These are phyloP conservation scores for Actinia equina DNA, from an alignment of 64 coral and sea anemone genomes.

Conservation along the genomic window DNA sequence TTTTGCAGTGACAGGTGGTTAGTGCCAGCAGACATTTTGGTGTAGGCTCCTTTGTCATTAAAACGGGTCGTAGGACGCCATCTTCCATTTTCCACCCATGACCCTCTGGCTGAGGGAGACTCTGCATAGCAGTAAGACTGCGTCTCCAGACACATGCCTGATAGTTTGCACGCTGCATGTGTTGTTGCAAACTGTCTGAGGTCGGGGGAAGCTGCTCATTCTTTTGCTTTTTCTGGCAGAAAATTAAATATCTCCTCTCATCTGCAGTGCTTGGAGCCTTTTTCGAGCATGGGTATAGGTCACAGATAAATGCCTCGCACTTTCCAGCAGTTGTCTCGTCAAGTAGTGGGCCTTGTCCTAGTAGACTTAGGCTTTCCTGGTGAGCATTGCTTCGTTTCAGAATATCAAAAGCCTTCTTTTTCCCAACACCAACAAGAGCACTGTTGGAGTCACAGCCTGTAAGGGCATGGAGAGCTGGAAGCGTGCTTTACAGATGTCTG, in stretches of 20 bases:
- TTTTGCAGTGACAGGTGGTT: background rate
- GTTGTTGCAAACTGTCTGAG: slow-evolving; percentile 20
- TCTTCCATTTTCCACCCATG: background rate
- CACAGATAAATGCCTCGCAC: slow-evolving; percentile 26
- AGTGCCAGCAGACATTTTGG: slow-evolving; percentile 24
- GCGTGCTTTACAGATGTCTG: background rate
- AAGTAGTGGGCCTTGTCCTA: background rate
- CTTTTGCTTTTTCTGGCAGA: slow-evolving; percentile 30
- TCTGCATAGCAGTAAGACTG: background rate
- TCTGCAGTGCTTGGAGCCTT: background rate
- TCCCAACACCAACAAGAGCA: slow-evolving; percentile 4
- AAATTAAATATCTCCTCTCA: slow-evolving; percentile 18
- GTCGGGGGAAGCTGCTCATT: slow-evolving; percentile 19
- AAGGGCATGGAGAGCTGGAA: slow-evolving; percentile 14
- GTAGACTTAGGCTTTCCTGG: background rate
- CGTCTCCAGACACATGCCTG: slow-evolving; percentile 33
- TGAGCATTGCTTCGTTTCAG: background rate
- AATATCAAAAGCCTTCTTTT: slow-evolving; percentile 20
- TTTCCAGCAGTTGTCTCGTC: background rate
- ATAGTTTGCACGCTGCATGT: slow-evolving; percentile 31
- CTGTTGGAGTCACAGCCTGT: slow-evolving; percentile 13
- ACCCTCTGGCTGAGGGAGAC: slow-evolving; percentile 24
- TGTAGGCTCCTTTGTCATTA: slow-evolving; percentile 42
- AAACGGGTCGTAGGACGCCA: background rate
- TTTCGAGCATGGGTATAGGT: background rate